Conservation (phyloP, 2,113 vertebrate species). For the Muntiacus muntjak region DNA sequence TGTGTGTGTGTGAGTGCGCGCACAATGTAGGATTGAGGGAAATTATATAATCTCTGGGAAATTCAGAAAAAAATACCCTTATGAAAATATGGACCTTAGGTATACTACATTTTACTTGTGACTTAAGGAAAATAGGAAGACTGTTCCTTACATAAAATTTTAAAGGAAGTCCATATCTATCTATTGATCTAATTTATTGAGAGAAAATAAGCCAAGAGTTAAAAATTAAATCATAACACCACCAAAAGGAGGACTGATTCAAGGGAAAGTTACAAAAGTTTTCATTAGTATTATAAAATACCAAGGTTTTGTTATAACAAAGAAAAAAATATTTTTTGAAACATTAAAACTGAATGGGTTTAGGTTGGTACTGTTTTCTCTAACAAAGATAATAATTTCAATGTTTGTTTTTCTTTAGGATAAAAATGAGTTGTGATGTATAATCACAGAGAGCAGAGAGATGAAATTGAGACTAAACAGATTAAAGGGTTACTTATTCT, state of each 20-base stretch:
- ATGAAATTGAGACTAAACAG: not conserved
- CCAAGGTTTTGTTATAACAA: not conserved
- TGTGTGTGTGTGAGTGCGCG: not conserved
- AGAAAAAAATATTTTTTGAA: not conserved
- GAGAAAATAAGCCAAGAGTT: not conserved
- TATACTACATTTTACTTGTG: not conserved
- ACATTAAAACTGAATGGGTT: not conserved
- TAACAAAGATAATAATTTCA: not conserved
- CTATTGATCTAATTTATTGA: not conserved
- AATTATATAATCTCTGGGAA: not conserved
- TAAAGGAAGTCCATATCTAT: not conserved
- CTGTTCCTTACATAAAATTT: not conserved
- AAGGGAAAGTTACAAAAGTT: not conserved
- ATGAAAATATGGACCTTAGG: not conserved
- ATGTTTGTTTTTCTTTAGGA: not conserved
- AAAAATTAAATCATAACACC: not conserved
- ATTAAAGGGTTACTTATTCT: not conserved
- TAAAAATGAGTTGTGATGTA: not conserved
- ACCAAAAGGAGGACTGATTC: not conserved
- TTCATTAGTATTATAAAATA: not conserved
- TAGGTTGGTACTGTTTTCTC: not conserved
- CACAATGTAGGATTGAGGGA: not conserved
- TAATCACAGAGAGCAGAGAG: not conserved
- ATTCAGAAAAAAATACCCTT: not conserved
- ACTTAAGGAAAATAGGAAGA: not conserved